Conservation (phyloP, 2,113 vertebrate species). For the Eulacestoma nigropectus region DNA sequence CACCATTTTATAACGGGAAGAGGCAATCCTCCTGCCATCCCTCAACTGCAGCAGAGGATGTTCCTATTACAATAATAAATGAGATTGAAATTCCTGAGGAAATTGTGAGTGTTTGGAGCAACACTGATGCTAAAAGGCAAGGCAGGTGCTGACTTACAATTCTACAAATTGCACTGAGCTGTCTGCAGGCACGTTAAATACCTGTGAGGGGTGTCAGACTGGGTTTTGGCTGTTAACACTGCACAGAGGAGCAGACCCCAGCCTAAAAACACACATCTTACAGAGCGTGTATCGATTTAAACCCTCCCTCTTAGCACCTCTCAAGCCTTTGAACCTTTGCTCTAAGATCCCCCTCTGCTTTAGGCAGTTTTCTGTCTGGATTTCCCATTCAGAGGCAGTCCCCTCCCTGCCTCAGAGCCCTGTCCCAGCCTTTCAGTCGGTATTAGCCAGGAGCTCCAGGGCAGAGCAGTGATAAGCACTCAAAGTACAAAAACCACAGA, state of each 20-base stretch:
- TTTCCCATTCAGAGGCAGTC: not conserved
- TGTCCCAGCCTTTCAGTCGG: not conserved
- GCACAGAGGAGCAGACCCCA: not conserved
- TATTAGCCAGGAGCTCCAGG: not conserved
- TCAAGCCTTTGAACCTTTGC: not conserved
- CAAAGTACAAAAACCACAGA: not conserved
- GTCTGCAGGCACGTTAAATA: not conserved
- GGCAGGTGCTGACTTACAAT: fast-evolving
- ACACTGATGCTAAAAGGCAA: not conserved
- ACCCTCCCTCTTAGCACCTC: not conserved
- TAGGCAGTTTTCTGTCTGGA: not conserved
- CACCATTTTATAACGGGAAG: not conserved
- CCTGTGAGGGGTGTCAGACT: not conserved
- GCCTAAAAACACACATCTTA: fast-evolving
- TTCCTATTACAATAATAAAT: not conserved
- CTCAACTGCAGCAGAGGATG: not conserved
- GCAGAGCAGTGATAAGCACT: not conserved
- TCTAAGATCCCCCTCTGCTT: not conserved
- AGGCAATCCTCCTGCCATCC: not conserved
- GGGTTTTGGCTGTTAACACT: not conserved
- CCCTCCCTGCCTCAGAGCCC: not conserved
- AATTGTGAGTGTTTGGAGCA: not conserved
- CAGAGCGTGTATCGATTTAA: fast-evolving
- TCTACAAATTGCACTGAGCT: not conserved
- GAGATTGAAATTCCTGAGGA: not conserved